Percentiles rank a stretch among this genome's conserved stretches.
phyloP scores from a whole-genome alignment of 1,140 invertebrate species.

The Coelopa frigida region DNA sequence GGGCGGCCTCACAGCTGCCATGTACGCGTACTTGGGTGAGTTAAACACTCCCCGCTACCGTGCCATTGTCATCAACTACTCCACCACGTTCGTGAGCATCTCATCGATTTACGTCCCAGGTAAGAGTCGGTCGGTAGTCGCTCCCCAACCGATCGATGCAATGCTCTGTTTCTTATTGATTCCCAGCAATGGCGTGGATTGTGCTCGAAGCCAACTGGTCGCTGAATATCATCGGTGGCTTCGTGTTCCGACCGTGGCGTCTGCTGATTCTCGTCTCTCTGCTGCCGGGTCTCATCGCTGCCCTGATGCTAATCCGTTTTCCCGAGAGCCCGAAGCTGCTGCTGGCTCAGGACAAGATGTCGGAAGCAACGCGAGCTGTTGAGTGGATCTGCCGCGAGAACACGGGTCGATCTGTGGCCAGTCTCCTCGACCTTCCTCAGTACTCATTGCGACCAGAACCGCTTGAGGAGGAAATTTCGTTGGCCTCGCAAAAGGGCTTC shows the following conservation, averaged over 20 bases:
- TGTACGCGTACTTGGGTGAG: constrained; percentile 51
- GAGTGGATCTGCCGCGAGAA: constrained; percentile 48
- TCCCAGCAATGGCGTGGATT: constrained; percentile 27
- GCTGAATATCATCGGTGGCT: constrained; percentile 17
- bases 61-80: constrained; percentile 36
- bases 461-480: constrained; percentile 20
- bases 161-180: constrained; percentile 1
- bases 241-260: constrained; percentile 53
- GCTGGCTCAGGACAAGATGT: constrained; percentile 46
- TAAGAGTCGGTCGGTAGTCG: constrained; percentile 10
- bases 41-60: constrained; percentile 49
- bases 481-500: constrained; percentile 21
- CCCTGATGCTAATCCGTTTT: constrained; percentile 50
- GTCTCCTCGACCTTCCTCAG: constrained; percentile 17
- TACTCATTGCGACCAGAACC: constrained; percentile 23
- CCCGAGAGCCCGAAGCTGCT: constrained; percentile 62
- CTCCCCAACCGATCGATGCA: not conserved
- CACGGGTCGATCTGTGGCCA: constrained; percentile 39
- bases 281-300: constrained; percentile 53
- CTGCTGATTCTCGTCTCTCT: constrained; percentile 54
- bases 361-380: constrained; percentile 48
- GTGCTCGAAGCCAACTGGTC: constrained; percentile 29
- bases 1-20: constrained; percentile 48
- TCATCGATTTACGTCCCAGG: constrained; percentile 37
- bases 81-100: constrained; percentile 38